Conservation (phyloP, 2,113 vertebrate species). For the Stigmatopora nigra region DNA sequence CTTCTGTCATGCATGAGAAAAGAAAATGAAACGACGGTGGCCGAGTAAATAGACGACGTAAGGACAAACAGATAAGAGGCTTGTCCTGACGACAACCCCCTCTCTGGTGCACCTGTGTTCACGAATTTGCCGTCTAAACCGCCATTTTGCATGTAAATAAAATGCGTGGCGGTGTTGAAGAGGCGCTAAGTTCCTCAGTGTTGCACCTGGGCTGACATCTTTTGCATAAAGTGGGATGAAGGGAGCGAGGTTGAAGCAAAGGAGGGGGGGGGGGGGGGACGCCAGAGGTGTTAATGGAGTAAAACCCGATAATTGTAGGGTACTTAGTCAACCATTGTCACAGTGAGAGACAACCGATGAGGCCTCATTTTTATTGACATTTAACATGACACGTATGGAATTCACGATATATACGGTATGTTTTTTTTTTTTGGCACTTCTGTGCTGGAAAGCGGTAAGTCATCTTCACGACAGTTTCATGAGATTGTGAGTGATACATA, state of each 20-base stretch:
- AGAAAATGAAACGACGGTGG: slow-evolving; percentile 31
- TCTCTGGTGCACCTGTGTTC: slow-evolving; percentile 59
- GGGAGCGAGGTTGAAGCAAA: not conserved
- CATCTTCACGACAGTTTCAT: not conserved
- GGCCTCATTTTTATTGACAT: slow-evolving; percentile 32
- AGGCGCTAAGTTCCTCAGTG: slow-evolving; percentile 62
- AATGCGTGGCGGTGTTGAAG: slow-evolving; percentile 38
- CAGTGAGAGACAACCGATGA: slow-evolving; percentile 33
- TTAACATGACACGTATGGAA: not conserved
- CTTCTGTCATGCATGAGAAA: slow-evolving; percentile 26
- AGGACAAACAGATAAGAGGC: slow-evolving; percentile 53
- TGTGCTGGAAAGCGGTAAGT: not conserved
- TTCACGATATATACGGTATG: not conserved
- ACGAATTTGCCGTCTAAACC: slow-evolving; percentile 46
- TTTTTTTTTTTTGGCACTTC: not conserved
- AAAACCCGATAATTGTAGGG: slow-evolving; percentile 50
- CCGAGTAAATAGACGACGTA: slow-evolving; percentile 35
- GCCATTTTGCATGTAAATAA: slow-evolving; percentile 67
- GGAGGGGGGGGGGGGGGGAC: slow-evolving; percentile 15
- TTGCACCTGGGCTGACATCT: slow-evolving; percentile 60
- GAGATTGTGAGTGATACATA: not conserved
- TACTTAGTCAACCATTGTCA: slow-evolving; percentile 46
- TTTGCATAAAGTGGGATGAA: slow-evolving; percentile 49
- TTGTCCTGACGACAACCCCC: slow-evolving; percentile 36
- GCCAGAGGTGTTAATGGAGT: slow-evolving; percentile 53